These are phyloP conservation scores for Characodon lateralis DNA, from an alignment of 2,797 vertebrate genomes.

Conservation along the genomic window DNA sequence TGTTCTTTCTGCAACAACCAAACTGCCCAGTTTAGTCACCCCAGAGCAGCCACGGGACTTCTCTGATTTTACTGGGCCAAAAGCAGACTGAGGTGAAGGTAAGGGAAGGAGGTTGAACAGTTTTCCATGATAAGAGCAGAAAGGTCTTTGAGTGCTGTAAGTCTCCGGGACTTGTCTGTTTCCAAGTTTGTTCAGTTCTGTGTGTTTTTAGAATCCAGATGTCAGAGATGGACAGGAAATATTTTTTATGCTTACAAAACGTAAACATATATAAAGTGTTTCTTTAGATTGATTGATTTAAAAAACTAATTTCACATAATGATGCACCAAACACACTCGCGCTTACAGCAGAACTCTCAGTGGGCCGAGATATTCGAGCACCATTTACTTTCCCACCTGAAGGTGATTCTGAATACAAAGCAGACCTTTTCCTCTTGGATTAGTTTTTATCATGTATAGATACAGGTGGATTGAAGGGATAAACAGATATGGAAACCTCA, in stretches of 20 bases:
- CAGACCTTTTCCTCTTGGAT: conserved; percentile 62
- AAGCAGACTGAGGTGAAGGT: conserved; percentile 32
- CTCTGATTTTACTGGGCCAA: conserved; percentile 48
- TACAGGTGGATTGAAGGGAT: conserved; percentile 69
- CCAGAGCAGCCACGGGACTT: conserved; percentile 50
- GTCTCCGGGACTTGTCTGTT: conserved; percentile 44
- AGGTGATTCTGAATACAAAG: conserved; percentile 67
- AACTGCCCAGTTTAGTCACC: not conserved
- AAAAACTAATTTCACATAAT: conserved; percentile 15
- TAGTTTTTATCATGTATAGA: conserved; percentile 66
- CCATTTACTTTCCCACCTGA: conserved; percentile 37
- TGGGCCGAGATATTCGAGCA: conserved; percentile 43
- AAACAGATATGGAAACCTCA: conserved; percentile 64
- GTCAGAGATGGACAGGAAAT: conserved; percentile 66
- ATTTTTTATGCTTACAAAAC: conserved; percentile 47
- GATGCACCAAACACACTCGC: conserved; percentile 4
- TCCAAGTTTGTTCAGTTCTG: conserved; percentile 61
- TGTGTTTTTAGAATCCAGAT: conserved; percentile 75
- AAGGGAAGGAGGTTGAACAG: conserved; percentile 25
- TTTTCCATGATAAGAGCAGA: conserved; percentile 21
- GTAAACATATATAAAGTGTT: not conserved
- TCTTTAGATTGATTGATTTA: conserved; percentile 23
- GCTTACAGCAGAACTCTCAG: conserved; percentile 23
- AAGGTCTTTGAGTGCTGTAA: conserved; percentile 60
- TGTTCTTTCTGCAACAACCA: not conserved